A percentile compares a stretch with the other conserved stretches of the same genome.
These are phyloP conservation scores for Luperina nickerlii DNA, from an alignment of 2,888 invertebrate genomes.

Conservation along the genomic window DNA sequence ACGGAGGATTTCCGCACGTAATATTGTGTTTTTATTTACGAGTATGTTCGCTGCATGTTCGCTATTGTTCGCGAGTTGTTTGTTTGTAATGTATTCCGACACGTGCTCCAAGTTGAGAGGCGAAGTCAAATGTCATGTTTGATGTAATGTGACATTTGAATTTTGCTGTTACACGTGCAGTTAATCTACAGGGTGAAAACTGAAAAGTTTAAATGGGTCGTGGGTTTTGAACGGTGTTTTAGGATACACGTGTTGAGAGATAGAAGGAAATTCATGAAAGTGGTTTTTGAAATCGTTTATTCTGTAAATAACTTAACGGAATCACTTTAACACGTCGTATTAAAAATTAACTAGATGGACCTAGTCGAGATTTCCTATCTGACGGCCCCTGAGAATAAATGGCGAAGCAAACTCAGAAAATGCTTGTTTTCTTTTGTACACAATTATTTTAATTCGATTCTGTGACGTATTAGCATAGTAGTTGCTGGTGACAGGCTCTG, in stretches of 20 bases:
- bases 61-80: slow-evolving; percentile 23
- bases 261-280: neutral
- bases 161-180: slow-evolving; percentile 1
- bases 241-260: neutral
- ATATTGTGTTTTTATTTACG: slow-evolving; percentile 64
- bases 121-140: slow-evolving; percentile 21
- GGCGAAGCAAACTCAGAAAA: neutral
- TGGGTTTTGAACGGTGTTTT: neutral
- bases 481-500: neutral
- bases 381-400: neutral
- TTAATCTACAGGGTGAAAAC: neutral
- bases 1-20: slow-evolving; percentile 44
- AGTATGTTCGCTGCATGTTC: slow-evolving; percentile 51
- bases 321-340: neutral
- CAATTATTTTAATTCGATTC: neutral
- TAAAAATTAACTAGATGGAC: neutral
- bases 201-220: neutral
- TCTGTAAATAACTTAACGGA: neutral
- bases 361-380: neutral
- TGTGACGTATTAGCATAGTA: neutral
- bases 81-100: slow-evolving; percentile 39
- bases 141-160: slow-evolving; percentile 12
- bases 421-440: neutral
- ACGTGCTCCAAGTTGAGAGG: slow-evolving; percentile 31
- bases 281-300: neutral